These are phyloP conservation scores for Ailuropoda melanoleuca DNA, from an alignment of 2,113 vertebrate species.

Conservation along the genomic window DNA sequence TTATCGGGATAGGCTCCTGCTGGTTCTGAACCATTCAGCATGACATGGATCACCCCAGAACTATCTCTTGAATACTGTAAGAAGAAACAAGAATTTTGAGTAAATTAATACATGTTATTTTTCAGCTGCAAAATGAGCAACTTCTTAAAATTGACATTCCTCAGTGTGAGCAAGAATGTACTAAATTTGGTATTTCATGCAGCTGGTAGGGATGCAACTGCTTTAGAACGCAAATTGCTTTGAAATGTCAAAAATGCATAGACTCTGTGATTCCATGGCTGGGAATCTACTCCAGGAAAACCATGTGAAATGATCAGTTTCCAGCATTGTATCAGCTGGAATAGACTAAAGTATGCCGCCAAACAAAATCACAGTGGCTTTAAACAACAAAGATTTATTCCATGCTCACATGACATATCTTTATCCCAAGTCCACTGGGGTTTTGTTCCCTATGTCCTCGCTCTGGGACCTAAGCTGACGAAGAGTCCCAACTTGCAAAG, in stretches of 20 bases:
- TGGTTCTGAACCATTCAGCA: slow-evolving; percentile 86
- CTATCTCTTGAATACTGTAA: slow-evolving; percentile 85
- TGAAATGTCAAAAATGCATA: background rate
- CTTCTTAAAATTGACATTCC: background rate
- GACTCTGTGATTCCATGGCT: background rate
- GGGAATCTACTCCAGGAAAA: background rate
- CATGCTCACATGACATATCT: too few relatives aligned
- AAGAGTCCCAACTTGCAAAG: background rate
- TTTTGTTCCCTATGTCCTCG: background rate
- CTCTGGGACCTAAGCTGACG: background rate
- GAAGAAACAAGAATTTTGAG: background rate
- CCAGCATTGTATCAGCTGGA: background rate
- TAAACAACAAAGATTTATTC: background rate
- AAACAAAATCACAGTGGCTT: background rate
- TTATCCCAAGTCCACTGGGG: background rate
- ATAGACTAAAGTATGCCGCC: background rate
- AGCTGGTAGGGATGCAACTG: background rate
- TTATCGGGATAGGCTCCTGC: slow-evolving; percentile 83
- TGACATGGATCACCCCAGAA: slow-evolving; percentile 82
- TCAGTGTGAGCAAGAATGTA: background rate
- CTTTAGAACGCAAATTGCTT: background rate
- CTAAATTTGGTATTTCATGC: background rate
- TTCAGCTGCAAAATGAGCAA: background rate
- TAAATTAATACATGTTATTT: background rate
- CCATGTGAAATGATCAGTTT: background rate